These are phyloP conservation scores for Semibalanus balanoides DNA, from an alignment of 1,140 invertebrate genomes.

Conservation along the genomic window DNA sequence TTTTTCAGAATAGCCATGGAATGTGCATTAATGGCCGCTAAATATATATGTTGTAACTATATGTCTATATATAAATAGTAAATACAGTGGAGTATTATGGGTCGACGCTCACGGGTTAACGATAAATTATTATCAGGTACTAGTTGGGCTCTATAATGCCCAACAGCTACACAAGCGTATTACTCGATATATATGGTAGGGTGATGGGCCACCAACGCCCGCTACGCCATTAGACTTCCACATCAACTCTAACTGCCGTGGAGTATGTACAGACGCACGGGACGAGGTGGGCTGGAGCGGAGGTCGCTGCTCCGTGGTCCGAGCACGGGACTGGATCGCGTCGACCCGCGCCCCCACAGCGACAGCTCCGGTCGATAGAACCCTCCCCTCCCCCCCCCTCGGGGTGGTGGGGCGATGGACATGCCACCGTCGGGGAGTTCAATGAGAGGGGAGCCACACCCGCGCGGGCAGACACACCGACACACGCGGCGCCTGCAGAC, in stretches of 20 bases:
- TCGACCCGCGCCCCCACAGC: too few species aligned
- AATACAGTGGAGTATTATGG: neutral
- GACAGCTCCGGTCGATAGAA: neutral
- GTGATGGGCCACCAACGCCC: neutral
- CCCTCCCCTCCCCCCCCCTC: neutral
- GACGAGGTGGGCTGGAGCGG: neutral
- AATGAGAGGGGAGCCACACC: too few species aligned
- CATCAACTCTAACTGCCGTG: neutral
- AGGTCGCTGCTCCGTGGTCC: neutral
- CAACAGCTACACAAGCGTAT: neutral
- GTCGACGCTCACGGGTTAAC: neutral
- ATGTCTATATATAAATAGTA: too few species aligned
- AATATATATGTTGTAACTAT: neutral
- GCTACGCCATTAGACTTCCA: neutral
- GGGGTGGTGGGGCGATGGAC: too few species aligned
- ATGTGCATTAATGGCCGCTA: neutral
- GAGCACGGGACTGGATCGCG: neutral
- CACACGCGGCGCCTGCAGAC: too few species aligned
- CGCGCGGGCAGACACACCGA: neutral
- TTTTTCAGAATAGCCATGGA: neutral
- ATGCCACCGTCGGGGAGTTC: too few species aligned
- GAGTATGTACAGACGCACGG: neutral
- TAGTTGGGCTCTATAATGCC: neutral
- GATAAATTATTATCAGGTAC: neutral
- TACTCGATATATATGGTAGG: neutral